Percentiles rank a stretch among this genome's conserved stretches.
Conservation (phyloP, 2,797 vertebrate genomes). For the Xyrichtys novacula region DNA sequence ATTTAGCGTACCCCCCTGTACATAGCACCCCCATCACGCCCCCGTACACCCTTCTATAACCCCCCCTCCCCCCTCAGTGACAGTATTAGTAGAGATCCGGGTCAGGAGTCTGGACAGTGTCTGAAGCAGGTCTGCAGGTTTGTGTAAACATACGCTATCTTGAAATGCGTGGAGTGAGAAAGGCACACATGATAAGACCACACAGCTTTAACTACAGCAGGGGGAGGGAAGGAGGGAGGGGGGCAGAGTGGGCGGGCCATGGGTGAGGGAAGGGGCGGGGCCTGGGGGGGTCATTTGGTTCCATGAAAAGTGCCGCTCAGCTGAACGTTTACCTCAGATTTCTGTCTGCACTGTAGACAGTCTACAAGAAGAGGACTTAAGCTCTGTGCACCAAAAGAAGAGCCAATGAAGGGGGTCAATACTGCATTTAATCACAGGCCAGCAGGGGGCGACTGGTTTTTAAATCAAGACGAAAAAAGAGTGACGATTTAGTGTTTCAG, state of each 20-base stretch:
- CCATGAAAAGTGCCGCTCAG: conserved; percentile 75
- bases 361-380: not conserved
- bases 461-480: too few species aligned
- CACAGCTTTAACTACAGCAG: conserved; percentile 74
- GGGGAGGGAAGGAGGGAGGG: not conserved
- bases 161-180: conserved; percentile 84
- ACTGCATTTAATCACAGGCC: not conserved
- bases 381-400: not conserved
- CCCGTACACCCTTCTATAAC: conserved; percentile 5
- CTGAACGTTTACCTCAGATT: conserved; percentile 20
- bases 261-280: too few species aligned
- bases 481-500: too few species aligned
- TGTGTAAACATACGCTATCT: conserved; percentile 82
- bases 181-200: conserved; percentile 89
- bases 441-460: too few species aligned
- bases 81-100: conserved; percentile 35
- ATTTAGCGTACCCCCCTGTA: conserved; percentile 43
- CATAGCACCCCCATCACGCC: conserved; percentile 25
- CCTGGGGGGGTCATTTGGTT: conserved; percentile 83
- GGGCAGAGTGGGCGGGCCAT: not conserved
- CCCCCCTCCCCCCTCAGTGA: not conserved
- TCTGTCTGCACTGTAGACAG: not conserved
- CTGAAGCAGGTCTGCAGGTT: conserved; percentile 72
- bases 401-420: not conserved
- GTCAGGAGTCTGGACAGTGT: conserved; percentile 67